Base-by-base conservation (phyloP, 2,113 vertebrate genomes). In the Hyaena hyaena region DNA sequence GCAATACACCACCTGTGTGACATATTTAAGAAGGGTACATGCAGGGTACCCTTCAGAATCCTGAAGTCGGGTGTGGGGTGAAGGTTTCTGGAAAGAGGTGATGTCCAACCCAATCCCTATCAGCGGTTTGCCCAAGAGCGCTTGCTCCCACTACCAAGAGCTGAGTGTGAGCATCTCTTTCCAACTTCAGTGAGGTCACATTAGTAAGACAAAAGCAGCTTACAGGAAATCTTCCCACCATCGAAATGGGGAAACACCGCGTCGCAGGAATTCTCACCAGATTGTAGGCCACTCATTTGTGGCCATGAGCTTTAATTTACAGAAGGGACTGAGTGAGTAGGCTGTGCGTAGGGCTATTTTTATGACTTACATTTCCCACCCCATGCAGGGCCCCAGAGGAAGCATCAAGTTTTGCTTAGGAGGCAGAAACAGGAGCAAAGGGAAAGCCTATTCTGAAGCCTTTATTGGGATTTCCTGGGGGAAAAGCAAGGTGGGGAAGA, bases 1-100 rank as follows among this genome's bases (percentile, higher is more conserved):
- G 6, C 7, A 33, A n/a, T 21, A 14, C 0, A 12, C 21, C 23
- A 2, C 3, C 5, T 12, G 0, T 12, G 17, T 26, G n/a, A 61
- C 31, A 26, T 1, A 15, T 45, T 77, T 39, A 58, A 53, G 7
- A 65, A 21, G 43, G 4, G 4, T 15, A 8, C 11, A 2, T 9
- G 10, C 3, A 24, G 6, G 17, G 24, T 24, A 39, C 39, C 39
- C 6, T 43, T 7, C 76, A 28, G 39, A 35, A 23, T 31, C 33
- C 3, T 35, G 9, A 63, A 28, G 61, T 23, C 39, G 9, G 1
- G 11, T 84, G 0, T 33, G 4, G n/a, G 3, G 10, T 31, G 14
- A 4, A 73, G 16, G 0, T 5, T 55, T 88, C n/a, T 45, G 6
- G 3, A 21, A 28, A 63, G 43, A 35, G 17, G 21, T 4, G 4